phyloP scores from a whole-genome alignment of 1,140 invertebrate genomes.

The Pemphigus obesinymphae region DNA sequence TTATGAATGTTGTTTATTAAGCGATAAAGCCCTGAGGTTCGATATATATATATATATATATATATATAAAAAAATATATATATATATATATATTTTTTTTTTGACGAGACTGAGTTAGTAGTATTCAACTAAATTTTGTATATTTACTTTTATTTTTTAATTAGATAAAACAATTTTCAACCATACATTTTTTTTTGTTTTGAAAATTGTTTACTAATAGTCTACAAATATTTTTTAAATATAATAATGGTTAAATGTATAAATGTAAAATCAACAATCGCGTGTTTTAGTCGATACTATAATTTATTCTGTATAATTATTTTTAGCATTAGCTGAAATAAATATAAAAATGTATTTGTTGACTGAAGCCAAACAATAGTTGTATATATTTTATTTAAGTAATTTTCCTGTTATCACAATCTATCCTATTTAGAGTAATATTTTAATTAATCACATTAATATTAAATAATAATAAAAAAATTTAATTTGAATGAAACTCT shows the following conservation, averaged over 20 bases:
- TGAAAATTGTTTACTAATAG: background rate
- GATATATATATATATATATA: background rate
- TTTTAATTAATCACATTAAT: too few species aligned
- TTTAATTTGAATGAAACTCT: too few species aligned
- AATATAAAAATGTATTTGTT: conserved; percentile 35
- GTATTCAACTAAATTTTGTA: conserved; percentile 39
- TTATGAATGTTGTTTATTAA: conserved; percentile 34
- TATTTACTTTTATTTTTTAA: conserved; percentile 19
- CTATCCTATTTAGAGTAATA: too few species aligned
- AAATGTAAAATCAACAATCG: background rate
- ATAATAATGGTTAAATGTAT: background rate
- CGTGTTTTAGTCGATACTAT: background rate
- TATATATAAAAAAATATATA: conserved; percentile 3
- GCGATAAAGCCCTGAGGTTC: conserved; percentile 5
- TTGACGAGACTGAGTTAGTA: conserved; percentile 31
- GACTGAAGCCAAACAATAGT: conserved; percentile 21
- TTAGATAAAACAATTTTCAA: background rate
- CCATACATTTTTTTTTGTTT: background rate
- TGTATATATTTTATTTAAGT: background rate
- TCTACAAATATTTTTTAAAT: background rate
- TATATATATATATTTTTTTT: conserved; percentile 2
- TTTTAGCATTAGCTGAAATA: conserved; percentile 25
- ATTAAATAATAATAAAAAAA: too few species aligned
- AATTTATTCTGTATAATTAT: conserved; percentile 35
- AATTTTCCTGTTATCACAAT: background rate